Evolutionary conservation across 2,113 vertebrate species (phyloP).

Genomic region (Falcunculus frontatus): DNA sequence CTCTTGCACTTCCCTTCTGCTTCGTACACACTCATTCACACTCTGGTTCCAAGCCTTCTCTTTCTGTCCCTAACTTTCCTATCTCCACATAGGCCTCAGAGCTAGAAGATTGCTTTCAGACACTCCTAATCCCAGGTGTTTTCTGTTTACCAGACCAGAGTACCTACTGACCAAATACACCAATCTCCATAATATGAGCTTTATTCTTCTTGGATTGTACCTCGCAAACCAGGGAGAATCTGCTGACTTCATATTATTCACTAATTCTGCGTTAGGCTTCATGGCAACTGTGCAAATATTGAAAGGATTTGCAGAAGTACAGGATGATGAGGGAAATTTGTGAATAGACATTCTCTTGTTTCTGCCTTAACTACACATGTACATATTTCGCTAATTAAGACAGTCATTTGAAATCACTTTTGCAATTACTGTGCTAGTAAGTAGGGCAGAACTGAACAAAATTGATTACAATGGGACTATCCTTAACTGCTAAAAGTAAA

Average conservation of each 20-base stretch:
- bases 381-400: background rate
- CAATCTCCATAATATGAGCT: background rate
- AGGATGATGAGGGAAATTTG: background rate
- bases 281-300: background rate
- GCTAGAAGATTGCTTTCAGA: background rate
- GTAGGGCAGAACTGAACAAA: background rate
- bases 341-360: background rate
- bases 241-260: background rate
- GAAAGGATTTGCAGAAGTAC: background rate
- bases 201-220: background rate
- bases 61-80: background rate
- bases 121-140: background rate
- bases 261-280: background rate
- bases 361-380: background rate
- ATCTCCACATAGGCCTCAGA: background rate
- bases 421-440: background rate
- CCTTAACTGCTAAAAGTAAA: background rate
- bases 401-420: background rate
- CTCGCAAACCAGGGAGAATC: background rate
- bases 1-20: background rate
- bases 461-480: background rate
- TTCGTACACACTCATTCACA: rapidly evolving
- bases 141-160: background rate
- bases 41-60: background rate
- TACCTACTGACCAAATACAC: background rate